Base-by-base conservation (phyloP, 2,888 invertebrate species). In the Cotesia congregata region DNA sequence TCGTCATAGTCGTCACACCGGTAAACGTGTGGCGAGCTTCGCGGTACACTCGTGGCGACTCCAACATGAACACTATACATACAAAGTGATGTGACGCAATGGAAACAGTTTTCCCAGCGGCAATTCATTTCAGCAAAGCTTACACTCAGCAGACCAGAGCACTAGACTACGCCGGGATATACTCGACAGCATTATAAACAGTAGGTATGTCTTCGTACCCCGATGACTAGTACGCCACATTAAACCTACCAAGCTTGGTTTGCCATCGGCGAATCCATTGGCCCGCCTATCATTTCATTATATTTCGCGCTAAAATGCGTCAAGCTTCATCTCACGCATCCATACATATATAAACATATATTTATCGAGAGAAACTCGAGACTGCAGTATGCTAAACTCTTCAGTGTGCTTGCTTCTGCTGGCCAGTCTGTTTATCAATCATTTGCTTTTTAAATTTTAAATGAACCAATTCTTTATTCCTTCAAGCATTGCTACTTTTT, bases 241-340 rank as follows among this genome's bases (percentile, higher is more conserved):
- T 71, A 59, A 71, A 71, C 30, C 65, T 17, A 75, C 75, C 59
- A 70, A 75, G 65, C 71, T 75, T 75, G 65, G 71, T 64, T 75
- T 40, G 67, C 67, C 65, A n/a, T 71, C 7, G 68, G 69, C 17
- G 38, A 70, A 71, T 65, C 67, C 71, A 75, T 75, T 75, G 75
- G 71, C 59, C 60, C 59, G 75, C 59, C 38, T 64, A 75, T 71
- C 50, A 75, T 75, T 71, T 65, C 59, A 75, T 75, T 71, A 75
- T 15, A 38, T 41, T 70, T 59, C 64, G 67, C 59, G 50, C 59
- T 9, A 59, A 75, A 75, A 70, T 70, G 17, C 38, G 60, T 69
- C 62, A 41, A 61, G 17, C 41, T 40, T n/a, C 61, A 6, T 40
- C 4, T 62, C n/a, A 64, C 5, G n/a, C 62, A 6, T 71, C 62